These are phyloP conservation scores for Malthinus seriepunctatus DNA, from an alignment of 2,888 invertebrate species.

Conservation along the genomic window DNA sequence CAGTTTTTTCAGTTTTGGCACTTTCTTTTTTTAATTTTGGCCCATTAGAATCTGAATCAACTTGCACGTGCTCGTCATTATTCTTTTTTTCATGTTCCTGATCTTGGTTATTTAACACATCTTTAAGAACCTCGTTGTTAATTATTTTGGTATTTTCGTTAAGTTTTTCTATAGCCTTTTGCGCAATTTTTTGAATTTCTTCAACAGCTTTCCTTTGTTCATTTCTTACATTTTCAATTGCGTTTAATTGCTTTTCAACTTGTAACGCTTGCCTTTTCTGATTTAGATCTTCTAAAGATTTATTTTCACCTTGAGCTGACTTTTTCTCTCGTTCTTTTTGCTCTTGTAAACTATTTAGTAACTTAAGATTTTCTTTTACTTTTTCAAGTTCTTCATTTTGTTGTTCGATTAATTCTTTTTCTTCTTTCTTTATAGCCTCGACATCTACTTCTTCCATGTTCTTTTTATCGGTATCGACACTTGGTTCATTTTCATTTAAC, in stretches of 20 bases:
- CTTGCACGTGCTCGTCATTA: neutral
- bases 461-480: too few species aligned
- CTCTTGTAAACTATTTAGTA: slow-evolving; percentile 68
- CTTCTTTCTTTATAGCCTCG: slow-evolving; percentile 54
- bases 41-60: neutral
- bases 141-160: slow-evolving; percentile 32
- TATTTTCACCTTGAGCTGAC: slow-evolving; percentile 68
- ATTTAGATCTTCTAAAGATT: slow-evolving; percentile 64
- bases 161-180: slow-evolving; percentile 49
- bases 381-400: slow-evolving; percentile 47
- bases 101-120: neutral
- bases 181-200: slow-evolving; percentile 49
- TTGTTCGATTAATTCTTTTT: slow-evolving; percentile 52
- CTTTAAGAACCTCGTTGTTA: slow-evolving; percentile 7
- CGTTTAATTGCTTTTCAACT: slow-evolving; percentile 39
- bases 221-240: slow-evolving; percentile 27
- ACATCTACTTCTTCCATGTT: slow-evolving; percentile 55
- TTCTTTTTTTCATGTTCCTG: neutral
- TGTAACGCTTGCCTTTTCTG: slow-evolving; percentile 57
- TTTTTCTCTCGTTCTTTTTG: slow-evolving; percentile 71
- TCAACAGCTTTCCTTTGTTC: slow-evolving; percentile 48
- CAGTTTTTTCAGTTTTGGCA: too few species aligned
- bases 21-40: neutral
- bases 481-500: too few species aligned
- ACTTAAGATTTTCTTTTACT: slow-evolving; percentile 51